Evolutionary conservation across 2,888 invertebrate species (phyloP), one percentile per base, ranked within the genome.

Genomic region (Leptinotarsa tumamoca): DNA sequence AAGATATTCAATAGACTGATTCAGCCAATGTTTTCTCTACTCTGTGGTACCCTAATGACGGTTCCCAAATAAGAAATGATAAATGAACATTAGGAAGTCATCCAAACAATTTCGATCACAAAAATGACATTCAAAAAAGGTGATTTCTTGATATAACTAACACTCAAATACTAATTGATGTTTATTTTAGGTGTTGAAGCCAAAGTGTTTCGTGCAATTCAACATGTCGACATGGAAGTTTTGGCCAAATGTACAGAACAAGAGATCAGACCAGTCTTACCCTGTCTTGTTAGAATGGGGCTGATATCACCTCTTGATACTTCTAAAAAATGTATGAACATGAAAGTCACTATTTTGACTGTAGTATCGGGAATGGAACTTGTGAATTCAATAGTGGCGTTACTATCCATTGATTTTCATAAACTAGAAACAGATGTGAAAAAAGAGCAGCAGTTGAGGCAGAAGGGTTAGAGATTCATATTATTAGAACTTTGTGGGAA

Each of bases 361-460:
- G 92, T 97, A 68, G 90, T 98, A 0, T 95, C 97, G 1, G 96
- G 96, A 7, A 95, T 97, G 82, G 98, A 98, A 87, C 92, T 96
- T 71, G 98, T 98, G 0, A 98, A 98, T 88, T 96, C 96, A 72
- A 95, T 98, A 81, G 97, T 98, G 1, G 96, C 96, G 0, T 90
- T 98, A 18, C 90, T 98, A 4, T 97, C 98, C 13, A 97, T 98
- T 71, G 98, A 98, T 89, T 98, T 98, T 87, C 96, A 97, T 86
- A 93, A 95, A 43, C 89, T 98, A 63, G 98, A 98, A 90, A 93
- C 94, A 21, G 98, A 98, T 86, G 94, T 98, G 0, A 95, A 95
- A 83, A 97, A 96, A 87, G 98, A 98, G 87, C 95, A 97, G 85
- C 95, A 95, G 87, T 90, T 97, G 81, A 92, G 96, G 82, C 93